Conservation (phyloP, 2,797 vertebrate species). For the Ateles fusciceps region DNA sequence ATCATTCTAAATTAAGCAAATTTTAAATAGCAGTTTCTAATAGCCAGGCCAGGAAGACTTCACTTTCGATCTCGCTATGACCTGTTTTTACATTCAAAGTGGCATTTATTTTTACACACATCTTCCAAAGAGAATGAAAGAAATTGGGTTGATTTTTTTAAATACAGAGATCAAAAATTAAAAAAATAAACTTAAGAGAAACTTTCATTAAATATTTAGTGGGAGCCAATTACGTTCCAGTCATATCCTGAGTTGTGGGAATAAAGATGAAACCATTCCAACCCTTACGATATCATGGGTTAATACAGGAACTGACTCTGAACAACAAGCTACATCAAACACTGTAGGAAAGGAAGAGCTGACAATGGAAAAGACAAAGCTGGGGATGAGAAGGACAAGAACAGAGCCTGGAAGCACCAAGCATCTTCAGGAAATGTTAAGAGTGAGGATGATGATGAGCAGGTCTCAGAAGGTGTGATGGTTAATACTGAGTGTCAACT, state of each 20-base stretch:
- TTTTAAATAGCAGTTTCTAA: slow-evolving; percentile 35
- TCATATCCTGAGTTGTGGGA: neutral
- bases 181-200: neutral
- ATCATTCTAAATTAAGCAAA: slow-evolving; percentile 55
- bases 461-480: neutral
- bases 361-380: neutral
- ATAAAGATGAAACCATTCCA: neutral
- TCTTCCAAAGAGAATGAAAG: slow-evolving; percentile 2
- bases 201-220: slow-evolving; percentile 14
- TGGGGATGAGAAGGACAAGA: neutral
- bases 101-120: slow-evolving; percentile 5
- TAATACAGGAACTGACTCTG: neutral
- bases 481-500: too few species aligned
- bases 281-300: neutral
- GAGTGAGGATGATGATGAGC: neutral
- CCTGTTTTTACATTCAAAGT: slow-evolving; percentile 33
- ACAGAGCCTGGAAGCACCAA: neutral
- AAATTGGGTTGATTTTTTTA: neutral
- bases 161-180: neutral
- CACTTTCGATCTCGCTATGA: slow-evolving; percentile 15
- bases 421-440: neutral
- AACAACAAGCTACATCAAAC: neutral
- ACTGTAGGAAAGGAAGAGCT: neutral
- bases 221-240: neutral
- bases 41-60: slow-evolving; percentile 4